Percentiles rank a stretch among this genome's conserved stretches.
Evolutionary conservation across 2,888 invertebrate species (phyloP).

Genomic region (Sphecodes monilicornis): DNA sequence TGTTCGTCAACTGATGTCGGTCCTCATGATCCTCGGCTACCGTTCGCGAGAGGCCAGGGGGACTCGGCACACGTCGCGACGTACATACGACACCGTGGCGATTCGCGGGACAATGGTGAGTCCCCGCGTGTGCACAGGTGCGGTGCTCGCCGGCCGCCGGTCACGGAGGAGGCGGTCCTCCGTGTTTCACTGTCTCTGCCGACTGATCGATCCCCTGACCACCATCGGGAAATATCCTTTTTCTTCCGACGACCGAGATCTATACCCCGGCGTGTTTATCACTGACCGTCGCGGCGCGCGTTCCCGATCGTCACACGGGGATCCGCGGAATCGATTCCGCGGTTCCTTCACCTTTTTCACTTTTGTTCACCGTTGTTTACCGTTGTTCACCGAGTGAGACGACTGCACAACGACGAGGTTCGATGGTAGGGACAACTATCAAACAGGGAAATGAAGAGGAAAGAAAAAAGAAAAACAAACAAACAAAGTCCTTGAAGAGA

Average conservation of each 20-base stretch:
- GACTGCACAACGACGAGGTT: neutral
- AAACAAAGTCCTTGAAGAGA: neutral
- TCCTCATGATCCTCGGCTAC: slow-evolving; percentile 61
- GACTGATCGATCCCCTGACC: neutral
- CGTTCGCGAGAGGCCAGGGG: slow-evolving; percentile 43
- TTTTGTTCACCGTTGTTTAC: neutral
- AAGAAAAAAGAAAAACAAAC: slow-evolving; percentile 10
- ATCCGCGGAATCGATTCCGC: too few species aligned
- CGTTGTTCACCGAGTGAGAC: neutral
- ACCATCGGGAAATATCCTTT: neutral
- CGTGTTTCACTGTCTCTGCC: neutral
- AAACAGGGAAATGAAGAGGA: neutral
- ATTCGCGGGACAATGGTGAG: neutral
- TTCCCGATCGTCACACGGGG: neutral
- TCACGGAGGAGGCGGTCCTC: slow-evolving; percentile 1
- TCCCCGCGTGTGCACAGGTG: slow-evolving; percentile 22
- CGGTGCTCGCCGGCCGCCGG: slow-evolving; percentile 33
- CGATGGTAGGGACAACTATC: neutral
- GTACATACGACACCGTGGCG: slow-evolving; percentile 49
- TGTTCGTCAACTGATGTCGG: slow-evolving; percentile 69
- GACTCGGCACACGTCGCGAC: slow-evolving; percentile 44
- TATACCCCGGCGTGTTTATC: neutral
- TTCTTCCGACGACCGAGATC: neutral
- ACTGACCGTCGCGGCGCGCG: neutral
- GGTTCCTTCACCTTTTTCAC: slow-evolving; percentile 3